Base-by-base conservation (phyloP, 2,797 vertebrate genomes). In the Protonibea diacanthus region DNA sequence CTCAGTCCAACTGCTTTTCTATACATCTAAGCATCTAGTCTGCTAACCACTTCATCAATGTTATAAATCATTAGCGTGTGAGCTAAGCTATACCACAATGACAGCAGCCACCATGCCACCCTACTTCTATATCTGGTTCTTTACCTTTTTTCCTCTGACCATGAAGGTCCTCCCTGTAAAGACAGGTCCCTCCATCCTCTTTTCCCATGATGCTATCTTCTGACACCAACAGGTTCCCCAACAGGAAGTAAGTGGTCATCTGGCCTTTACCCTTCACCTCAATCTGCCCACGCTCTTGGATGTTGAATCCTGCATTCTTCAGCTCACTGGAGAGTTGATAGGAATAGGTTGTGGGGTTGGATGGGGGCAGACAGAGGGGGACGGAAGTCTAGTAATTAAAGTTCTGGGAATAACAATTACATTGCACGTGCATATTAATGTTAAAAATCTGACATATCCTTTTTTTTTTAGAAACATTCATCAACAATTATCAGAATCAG, bases 241-340 rank as follows among this genome's bases (percentile, higher is more conserved):
- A 61, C 71, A 96, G 89, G 89, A 97, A 97, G 86, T 95, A 95
- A 0, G 95, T 96, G 79, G 72, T 91, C 95, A 95, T 97, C 88
- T 92, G 93, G 5, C 93, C 95, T 92, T 97, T 97, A 1, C 93
- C 96, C 90, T 97, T 96, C 69, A 96, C 95, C 73, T 96, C 86
- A 3, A 95, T 96, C 80, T 94, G 89, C 38, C 95, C 96, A 53
- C 95, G 88, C 56, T 89, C 68, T 33, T 56, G 23, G 20, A 94
- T 85, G 68, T 87, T 58, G 84, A 92, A 93, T 1, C 82, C 80
- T 7, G 86, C 82, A 17, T 88, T 84, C 72, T 89, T 84, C 29
- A 93, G 21, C 47, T 81, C 80, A 62, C 93, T 80, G 38, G 27
- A 5, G 42, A 51, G 45, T 7, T 27, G 71, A 52, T 29, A 52